Evolutionary conservation across 2,113 vertebrate species (phyloP).

Genomic region (Anoplopoma fimbria): DNA sequence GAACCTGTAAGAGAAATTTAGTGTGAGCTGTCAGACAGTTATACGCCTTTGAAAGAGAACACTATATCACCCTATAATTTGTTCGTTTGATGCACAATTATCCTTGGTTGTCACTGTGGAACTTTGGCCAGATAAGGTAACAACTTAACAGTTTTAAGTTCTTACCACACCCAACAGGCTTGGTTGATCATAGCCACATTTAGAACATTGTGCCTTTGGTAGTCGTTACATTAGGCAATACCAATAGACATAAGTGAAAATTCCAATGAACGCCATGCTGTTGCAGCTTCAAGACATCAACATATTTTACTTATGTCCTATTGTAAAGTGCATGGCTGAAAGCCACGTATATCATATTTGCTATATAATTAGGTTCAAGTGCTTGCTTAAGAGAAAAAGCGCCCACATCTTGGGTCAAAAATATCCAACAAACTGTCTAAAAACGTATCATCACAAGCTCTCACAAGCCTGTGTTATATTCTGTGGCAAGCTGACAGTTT

Average conservation of each 20-base stretch:
- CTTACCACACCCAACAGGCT: neutral
- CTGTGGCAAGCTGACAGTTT: neutral
- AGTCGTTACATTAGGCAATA: neutral
- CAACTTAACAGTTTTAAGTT: neutral
- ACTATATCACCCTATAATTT: neutral
- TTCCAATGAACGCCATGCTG: neutral
- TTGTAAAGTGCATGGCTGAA: neutral
- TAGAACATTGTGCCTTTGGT: neutral
- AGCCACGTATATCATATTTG: neutral
- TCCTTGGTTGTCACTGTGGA: neutral
- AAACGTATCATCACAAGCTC: neutral
- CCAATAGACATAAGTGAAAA: neutral
- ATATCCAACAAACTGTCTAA: neutral
- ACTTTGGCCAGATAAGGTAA: neutral
- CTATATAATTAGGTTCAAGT: neutral
- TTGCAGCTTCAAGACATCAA: neutral
- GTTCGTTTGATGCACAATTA: neutral
- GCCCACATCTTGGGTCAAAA: neutral
- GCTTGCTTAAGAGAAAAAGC: neutral
- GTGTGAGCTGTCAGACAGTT: neutral
- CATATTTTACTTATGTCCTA: neutral
- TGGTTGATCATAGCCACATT: neutral
- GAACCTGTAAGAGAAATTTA: neutral
- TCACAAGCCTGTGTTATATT: neutral
- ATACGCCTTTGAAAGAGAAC: neutral